Conservation (phyloP, 2,113 vertebrate species). For the Calypte anna region DNA sequence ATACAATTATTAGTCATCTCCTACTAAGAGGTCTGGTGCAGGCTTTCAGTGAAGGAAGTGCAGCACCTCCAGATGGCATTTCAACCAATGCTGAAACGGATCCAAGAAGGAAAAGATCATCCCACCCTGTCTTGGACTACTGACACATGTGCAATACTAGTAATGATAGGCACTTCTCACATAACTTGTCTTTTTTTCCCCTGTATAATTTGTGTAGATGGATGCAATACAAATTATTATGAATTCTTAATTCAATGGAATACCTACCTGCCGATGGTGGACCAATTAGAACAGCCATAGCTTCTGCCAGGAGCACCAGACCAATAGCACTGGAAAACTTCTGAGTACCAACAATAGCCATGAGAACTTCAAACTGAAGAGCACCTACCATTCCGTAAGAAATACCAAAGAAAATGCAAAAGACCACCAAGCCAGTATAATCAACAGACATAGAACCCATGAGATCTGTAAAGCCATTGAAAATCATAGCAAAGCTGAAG, state of each 20-base stretch:
- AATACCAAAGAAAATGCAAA: constrained; percentile 95
- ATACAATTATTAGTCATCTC: not conserved
- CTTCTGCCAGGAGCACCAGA: constrained; percentile 92
- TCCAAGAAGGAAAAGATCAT: not conserved
- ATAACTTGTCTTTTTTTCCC: not conserved
- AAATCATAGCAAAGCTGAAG: constrained; percentile 94
- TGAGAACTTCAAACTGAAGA: constrained; percentile 97
- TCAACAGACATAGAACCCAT: constrained; percentile 82
- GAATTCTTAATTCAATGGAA: not conserved
- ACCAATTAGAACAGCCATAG: constrained; percentile 90
- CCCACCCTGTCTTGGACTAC: not conserved
- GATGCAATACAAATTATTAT: not conserved
- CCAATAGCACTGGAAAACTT: constrained; percentile 96
- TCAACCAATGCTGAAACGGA: not conserved
- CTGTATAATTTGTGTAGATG: not conserved
- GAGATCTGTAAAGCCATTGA: constrained; percentile 92
- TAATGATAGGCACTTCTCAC: not conserved
- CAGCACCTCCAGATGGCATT: not conserved
- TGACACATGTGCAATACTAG: not conserved
- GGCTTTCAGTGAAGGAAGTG: not conserved
- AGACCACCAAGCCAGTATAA: constrained; percentile 86
- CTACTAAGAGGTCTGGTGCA: not conserved
- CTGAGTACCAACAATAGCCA: constrained; percentile 93
- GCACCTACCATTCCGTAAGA: constrained; percentile 98
- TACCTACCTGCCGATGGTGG: constrained; percentile 89